These are phyloP conservation scores for Platycheirus rosarum DNA, from an alignment of 2,888 invertebrate genomes.

Conservation along the genomic window DNA sequence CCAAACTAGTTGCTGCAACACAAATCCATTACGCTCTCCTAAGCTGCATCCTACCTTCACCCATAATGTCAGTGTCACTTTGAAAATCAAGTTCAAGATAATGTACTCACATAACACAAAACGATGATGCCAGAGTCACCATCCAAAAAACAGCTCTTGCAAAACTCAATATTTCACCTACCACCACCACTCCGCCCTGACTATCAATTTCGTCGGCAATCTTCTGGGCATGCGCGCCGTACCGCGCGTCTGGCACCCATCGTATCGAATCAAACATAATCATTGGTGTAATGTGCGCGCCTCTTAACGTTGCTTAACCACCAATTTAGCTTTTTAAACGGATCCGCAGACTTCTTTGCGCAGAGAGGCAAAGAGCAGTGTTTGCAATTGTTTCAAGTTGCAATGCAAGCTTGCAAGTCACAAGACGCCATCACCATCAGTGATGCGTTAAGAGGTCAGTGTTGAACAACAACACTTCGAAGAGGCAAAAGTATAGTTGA, in stretches of 20 bases:
- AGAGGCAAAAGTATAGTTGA: slow-evolving; percentile 10
- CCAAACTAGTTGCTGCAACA: no score
- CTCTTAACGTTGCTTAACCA: slow-evolving; percentile 52
- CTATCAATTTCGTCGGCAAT: slow-evolving; percentile 40
- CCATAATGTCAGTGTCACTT: slow-evolving; percentile 3
- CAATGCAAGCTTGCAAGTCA: not conserved
- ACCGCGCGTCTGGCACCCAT: slow-evolving; percentile 44
- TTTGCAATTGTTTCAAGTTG: not conserved
- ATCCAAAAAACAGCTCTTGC: not conserved
- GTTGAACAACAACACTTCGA: slow-evolving; percentile 11
- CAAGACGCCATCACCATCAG: slow-evolving; percentile 7
- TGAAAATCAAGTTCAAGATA: slow-evolving; percentile 15
- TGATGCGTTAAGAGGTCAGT: slow-evolving; percentile 70
- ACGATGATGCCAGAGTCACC: not conserved
- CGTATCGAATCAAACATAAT: slow-evolving; percentile 62
- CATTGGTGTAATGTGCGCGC: slow-evolving; percentile 49
- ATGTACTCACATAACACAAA: not conserved
- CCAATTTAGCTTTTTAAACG: slow-evolving; percentile 52
- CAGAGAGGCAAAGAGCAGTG: slow-evolving; percentile 21
- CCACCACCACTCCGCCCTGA: not conserved
- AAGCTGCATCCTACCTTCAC: no score
- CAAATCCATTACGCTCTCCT: no score
- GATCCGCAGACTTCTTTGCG: slow-evolving; percentile 14
- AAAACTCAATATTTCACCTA: not conserved
- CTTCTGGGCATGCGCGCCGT: slow-evolving; percentile 31